Evolutionary conservation across 2,113 vertebrate genomes (phyloP), one percentile per base, ranked within the genome.

Genomic region (Jacana jacana): DNA sequence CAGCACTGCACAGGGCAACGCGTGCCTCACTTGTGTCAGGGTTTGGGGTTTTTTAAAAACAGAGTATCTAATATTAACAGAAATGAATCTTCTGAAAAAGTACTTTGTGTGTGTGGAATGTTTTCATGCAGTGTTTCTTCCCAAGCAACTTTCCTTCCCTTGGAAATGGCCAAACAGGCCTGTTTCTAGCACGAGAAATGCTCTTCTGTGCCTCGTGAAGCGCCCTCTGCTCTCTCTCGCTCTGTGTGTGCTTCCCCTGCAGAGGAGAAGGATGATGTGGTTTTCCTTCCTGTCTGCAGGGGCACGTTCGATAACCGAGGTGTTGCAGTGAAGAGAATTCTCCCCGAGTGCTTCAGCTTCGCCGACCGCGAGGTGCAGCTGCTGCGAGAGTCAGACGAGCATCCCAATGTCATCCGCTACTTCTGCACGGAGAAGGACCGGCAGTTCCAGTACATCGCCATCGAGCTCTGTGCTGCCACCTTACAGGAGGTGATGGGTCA

Each of bases 391-490:
- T 99, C 99, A 0, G 99, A 99, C 2, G 99, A 99, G 88, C 99
- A 99, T 78, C 99, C 99, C 0, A 99, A 99, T 0, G 99, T 99
- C 69, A 99, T 99, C 95, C 99, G 99, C 46, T 99, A 99, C 83
- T 99, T 99, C 98, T 99, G 99, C 98, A 99, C 99, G 0, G 99
- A 99, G 98, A 68, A 97, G 78, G 99, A 99, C 96, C 98, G 99
- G 8, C 99, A 99, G 98, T 99, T 99, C 96, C 99, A 99, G 97
- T 99, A 99, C 97, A 99, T 99, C 2, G 99, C 99, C 91, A 99
- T 99, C 1, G 99, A 99, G 97, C 98, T 99, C 22, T 99, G 99
- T 7, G 98, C 98, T 0, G 98, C 99, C 81, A 99, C 99, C 1
- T 98, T 99, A 44, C 99, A 99, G 95, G 99, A 99, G 99, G 99